phyloP scores from a whole-genome alignment of 2,888 invertebrate species.

The Rhimphoctona megacephalus region DNA sequence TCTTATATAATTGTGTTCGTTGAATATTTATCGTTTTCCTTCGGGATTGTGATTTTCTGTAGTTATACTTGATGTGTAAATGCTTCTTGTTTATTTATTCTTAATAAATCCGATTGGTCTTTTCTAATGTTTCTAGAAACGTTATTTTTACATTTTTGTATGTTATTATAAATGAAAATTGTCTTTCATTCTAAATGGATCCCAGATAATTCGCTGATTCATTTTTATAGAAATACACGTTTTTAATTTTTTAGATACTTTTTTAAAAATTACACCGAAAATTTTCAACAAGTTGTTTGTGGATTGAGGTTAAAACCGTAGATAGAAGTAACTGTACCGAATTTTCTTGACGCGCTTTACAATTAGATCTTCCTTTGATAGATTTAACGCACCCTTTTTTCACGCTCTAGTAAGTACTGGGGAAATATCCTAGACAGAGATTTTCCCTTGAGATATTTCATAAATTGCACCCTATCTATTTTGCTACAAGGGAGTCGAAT shows the following conservation, averaged over 20 bases:
- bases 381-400: neutral
- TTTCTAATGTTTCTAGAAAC: too few relatives aligned
- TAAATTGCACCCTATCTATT: neutral
- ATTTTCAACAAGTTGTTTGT: neutral
- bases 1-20: neutral
- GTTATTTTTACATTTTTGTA: too few relatives aligned
- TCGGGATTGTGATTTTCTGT: neutral
- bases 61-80: neutral
- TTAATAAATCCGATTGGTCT: too few relatives aligned
- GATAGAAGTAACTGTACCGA: neutral
- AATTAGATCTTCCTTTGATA: neutral
- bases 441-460: slow-evolving; percentile 1
- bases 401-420: neutral
- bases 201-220: too few relatives aligned
- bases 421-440: neutral
- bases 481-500: neutral
- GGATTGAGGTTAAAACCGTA: neutral
- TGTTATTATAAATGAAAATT: neutral
- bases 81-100: neutral
- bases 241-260: neutral
- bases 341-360: neutral
- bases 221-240: too few relatives aligned
- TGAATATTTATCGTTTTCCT: neutral
- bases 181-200: neutral
- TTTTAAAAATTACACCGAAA: neutral